These are phyloP conservation scores for Platysternon megacephalum DNA, from an alignment of 2,113 vertebrate genomes.

Conservation along the genomic window DNA sequence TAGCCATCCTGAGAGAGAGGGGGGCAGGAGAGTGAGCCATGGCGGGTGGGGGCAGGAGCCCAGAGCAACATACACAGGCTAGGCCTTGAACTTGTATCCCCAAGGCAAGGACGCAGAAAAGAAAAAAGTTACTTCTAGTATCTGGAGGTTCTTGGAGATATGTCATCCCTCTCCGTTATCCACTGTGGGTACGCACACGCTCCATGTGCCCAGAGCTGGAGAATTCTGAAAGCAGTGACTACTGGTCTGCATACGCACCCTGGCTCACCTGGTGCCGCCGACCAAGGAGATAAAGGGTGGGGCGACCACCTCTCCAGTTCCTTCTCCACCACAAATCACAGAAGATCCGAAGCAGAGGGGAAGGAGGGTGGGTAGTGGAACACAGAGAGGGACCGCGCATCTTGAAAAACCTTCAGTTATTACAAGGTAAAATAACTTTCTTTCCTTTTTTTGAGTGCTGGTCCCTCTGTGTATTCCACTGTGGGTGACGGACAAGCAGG, in stretches of 20 bases:
- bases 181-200: not conserved
- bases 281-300: not conserved
- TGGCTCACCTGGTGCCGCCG: not conserved
- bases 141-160: not conserved
- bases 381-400: too few species aligned
- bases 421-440: too few species aligned
- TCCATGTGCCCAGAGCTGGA: not conserved
- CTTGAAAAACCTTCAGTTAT: too few species aligned
- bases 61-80: not conserved
- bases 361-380: not conserved
- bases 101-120: not conserved
- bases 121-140: not conserved
- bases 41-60: not conserved
- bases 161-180: not conserved
- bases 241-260: not conserved
- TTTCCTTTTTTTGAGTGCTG: too few species aligned
- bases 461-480: too few species aligned
- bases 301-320: not conserved
- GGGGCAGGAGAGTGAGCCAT: not conserved
- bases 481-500: too few species aligned
- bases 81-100: not conserved
- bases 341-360: not conserved
- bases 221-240: not conserved
- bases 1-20: conserved; percentile 85
- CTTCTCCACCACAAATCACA: not conserved